These are phyloP conservation scores for Melanocharis versteri DNA, from an alignment of 2,113 vertebrate genomes.

Conservation along the genomic window DNA sequence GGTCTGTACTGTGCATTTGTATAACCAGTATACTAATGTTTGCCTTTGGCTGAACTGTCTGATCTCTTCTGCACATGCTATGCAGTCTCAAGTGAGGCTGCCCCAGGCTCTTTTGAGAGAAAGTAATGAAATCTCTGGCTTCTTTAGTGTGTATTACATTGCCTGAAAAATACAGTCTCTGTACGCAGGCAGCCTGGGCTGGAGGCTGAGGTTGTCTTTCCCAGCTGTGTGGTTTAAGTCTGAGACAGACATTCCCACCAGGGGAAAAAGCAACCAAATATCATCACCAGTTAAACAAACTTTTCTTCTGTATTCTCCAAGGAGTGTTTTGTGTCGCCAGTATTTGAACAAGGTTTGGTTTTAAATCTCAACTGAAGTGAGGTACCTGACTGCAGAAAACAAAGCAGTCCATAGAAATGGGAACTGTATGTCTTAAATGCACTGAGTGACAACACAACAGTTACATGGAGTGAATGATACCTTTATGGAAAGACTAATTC, in stretches of 20 bases:
- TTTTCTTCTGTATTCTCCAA: not conserved
- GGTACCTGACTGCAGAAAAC: not conserved
- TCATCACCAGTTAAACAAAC: not conserved
- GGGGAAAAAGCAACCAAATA: not conserved
- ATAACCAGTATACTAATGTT: not conserved
- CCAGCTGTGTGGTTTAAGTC: not conserved
- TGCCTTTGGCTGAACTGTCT: conserved; percentile 6
- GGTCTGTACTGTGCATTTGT: not conserved
- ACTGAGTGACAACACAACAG: not conserved
- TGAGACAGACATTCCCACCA: not conserved
- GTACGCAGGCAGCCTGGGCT: not conserved
- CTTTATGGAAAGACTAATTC: not conserved
- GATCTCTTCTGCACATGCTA: not conserved
- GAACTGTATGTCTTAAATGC: not conserved
- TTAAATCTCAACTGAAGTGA: not conserved
- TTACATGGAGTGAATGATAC: not conserved
- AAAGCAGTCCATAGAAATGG: not conserved
- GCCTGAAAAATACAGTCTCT: not conserved
- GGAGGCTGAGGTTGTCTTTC: not conserved
- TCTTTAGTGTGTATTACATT: not conserved
- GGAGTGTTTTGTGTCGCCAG: not conserved
- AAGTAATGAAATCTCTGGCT: not conserved
- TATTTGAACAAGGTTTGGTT: not conserved
- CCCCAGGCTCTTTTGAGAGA: not conserved
- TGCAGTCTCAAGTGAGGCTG: not conserved